These are phyloP conservation scores for Charina bottae DNA, from an alignment of 2,113 vertebrate genomes.

Conservation along the genomic window DNA sequence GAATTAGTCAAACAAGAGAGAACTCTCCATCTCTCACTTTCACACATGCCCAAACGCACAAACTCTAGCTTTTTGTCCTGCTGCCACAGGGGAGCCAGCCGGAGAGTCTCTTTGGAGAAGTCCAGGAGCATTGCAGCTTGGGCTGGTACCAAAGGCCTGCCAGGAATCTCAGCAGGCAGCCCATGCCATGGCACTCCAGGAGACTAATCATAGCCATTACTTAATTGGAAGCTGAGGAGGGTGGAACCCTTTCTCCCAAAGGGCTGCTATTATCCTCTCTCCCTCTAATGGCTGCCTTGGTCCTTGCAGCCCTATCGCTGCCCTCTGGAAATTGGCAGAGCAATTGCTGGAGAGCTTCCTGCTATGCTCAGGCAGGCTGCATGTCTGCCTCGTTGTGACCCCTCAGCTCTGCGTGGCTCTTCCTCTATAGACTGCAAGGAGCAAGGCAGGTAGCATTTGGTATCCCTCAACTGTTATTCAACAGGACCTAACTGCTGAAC, in stretches of 20 bases:
- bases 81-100: not conserved
- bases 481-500: not conserved
- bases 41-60: not conserved
- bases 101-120: not conserved
- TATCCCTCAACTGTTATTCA: too few species aligned
- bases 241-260: constrained; percentile 7
- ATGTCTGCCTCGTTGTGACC: not conserved
- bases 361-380: not conserved
- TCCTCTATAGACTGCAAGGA: not conserved
- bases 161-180: not conserved
- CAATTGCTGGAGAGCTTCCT: not conserved
- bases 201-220: constrained; percentile 42
- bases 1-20: not conserved
- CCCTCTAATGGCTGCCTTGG: not conserved
- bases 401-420: not conserved
- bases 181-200: constrained; percentile 1
- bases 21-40: not conserved
- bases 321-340: not conserved
- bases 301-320: not conserved
- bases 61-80: not conserved
- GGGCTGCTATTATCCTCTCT: constrained; percentile 30
- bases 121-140: accelerated
- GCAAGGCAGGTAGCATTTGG: not conserved
- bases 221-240: constrained; percentile 41
- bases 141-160: not conserved